phyloP scores from a whole-genome alignment of 1,140 invertebrate genomes.

The Drosophila nigrodunni region DNA sequence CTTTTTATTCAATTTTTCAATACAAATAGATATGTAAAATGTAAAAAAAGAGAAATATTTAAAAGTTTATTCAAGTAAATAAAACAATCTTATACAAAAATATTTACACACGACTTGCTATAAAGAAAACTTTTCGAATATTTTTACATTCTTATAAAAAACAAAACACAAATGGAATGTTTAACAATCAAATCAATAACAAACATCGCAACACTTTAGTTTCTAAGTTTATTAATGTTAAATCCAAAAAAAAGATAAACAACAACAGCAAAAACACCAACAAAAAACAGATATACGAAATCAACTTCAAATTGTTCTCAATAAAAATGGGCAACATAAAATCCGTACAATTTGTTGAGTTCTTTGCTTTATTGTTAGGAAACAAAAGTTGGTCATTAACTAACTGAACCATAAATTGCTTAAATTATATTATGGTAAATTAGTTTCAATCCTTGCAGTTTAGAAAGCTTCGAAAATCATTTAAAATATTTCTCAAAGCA shows the following conservation, averaged over 20 bases:
- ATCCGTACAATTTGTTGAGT: neutral
- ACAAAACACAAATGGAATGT: slow-evolving; percentile 34
- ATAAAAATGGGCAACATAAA: slow-evolving; percentile 61
- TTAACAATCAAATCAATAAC: slow-evolving; percentile 46
- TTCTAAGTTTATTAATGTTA: slow-evolving; percentile 55
- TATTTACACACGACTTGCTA: slow-evolving; percentile 19
- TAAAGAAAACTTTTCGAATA: slow-evolving; percentile 29
- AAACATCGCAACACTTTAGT: slow-evolving; percentile 48
- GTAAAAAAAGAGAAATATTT: neutral
- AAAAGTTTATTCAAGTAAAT: neutral
- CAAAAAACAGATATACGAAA: slow-evolving; percentile 39
- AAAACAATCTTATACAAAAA: slow-evolving; percentile 32
- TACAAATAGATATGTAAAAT: no score
- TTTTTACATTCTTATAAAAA: slow-evolving; percentile 18
- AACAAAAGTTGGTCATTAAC: no score
- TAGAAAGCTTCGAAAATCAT: no score
- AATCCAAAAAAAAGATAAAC: slow-evolving; percentile 8
- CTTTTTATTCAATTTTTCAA: slow-evolving; percentile 18
- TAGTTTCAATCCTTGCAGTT: no score
- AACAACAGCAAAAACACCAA: slow-evolving; percentile 16
- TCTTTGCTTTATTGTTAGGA: no score
- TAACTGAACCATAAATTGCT: no score
- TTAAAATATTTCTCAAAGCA: no score
- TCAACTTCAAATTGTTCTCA: slow-evolving; percentile 67
- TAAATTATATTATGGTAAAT: no score